Evolutionary conservation across 2,888 invertebrate species (phyloP), one percentile per base, ranked within the genome.

Genomic region (Lepidochitona cinerea): DNA sequence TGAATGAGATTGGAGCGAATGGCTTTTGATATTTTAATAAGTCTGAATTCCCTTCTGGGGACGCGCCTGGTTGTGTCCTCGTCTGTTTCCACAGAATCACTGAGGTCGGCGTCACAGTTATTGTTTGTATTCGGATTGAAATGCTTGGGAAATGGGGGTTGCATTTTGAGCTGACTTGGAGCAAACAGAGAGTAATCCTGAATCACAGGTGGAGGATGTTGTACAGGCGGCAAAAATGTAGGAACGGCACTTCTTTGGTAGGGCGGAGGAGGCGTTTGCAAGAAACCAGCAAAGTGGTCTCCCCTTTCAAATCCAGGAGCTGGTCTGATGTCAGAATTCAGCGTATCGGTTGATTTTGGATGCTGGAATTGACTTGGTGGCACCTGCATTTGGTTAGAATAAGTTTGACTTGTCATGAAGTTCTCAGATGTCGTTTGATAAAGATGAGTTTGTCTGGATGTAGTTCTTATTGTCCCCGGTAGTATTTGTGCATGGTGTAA

Each of bases 1-100:
- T 59, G 59, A 29, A 59, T 59, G 29, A 59, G 59, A 59, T 59
- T 59, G 29, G 59, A 59, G 59, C 26, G 59, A 14, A 59, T 26
- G 12, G 59, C 59, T 9, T 32, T 59, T 29, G 59, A 29, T 14
- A 26, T 9, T 26, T 26, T 59, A 18, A 23, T 49, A 49, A 18
- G 7, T 23, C 23, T 23, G 49, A 4, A 23, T 49, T 49, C 23
- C 49, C 3, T 49, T 18, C 4, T 23, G 49, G 18, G 49, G 49
- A 7, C 49, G 49, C 3, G 49, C 18, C 49, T 23, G 23, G 49
- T 49, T 4, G 49, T 49, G n/a, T 49, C 49, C 49, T 49, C 49
- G 7, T 23, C 23, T 23, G 18, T n/a, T n/a, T n/a, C n/a, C n/a
- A n/a, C n/a, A n/a, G n/a, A n/a, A 41, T 59, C 59, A 59, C 26